Percentiles rank a stretch among this genome's conserved stretches.
Conservation (phyloP, 2,888 invertebrate species). For the Apeira syringaria region DNA sequence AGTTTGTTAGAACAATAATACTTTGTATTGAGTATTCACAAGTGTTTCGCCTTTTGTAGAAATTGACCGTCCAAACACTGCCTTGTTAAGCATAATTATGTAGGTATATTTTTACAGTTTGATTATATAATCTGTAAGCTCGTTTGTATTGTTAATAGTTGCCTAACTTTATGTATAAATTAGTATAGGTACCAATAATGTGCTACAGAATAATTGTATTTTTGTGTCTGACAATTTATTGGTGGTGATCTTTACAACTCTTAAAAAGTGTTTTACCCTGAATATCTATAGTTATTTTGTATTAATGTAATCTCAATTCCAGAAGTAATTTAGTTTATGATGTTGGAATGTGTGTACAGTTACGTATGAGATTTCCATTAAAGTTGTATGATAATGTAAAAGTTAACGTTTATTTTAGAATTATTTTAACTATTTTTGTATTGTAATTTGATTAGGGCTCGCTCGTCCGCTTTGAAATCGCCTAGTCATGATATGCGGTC, state of each 20-base stretch:
- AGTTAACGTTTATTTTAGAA: slow-evolving; percentile 31
- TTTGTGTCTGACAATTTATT: neutral
- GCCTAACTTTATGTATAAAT: neutral
- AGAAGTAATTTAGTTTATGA: slow-evolving; percentile 29
- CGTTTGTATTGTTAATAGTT: too few relatives aligned
- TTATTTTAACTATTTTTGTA: too few relatives aligned
- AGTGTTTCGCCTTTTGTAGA: slow-evolving; percentile 6
- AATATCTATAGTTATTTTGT: neutral
- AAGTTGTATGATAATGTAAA: slow-evolving; percentile 53
- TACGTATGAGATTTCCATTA: slow-evolving; percentile 78
- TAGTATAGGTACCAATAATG: neutral
- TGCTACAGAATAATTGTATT: neutral
- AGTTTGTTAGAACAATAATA: neutral
- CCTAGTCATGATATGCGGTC: slow-evolving; percentile 72
- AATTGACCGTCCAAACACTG: slow-evolving; percentile 43
- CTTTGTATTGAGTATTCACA: slow-evolving; percentile 15
- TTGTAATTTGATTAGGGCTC: slow-evolving; percentile 23
- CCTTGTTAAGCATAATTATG: slow-evolving; percentile 34
- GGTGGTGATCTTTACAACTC: neutral
- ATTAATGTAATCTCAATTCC: slow-evolving; percentile 30
- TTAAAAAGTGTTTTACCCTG: neutral
- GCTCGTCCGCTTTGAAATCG: slow-evolving; percentile 65
- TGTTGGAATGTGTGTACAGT: slow-evolving; percentile 76
- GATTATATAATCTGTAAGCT: slow-evolving; percentile 1
- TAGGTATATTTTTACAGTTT: slow-evolving; percentile 16